Percentiles rank a stretch among this genome's conserved stretches.
These are phyloP conservation scores for Pyxicephalus adspersus DNA, from an alignment of 2,113 vertebrate species.

Conservation along the genomic window DNA sequence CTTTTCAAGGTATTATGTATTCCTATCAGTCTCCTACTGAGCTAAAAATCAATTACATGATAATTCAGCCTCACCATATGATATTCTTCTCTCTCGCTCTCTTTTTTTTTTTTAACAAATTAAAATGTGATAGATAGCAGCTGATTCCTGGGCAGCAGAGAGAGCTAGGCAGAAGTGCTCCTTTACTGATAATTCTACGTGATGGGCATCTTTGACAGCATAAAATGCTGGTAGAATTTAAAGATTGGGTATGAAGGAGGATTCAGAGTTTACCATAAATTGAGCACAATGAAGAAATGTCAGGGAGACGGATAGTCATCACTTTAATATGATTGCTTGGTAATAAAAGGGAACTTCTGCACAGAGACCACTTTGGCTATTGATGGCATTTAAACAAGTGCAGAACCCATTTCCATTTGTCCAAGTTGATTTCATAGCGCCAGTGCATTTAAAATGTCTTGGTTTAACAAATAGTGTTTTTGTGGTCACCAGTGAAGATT, in stretches of 20 bases:
- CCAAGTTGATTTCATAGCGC: background rate
- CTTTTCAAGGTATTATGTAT: conserved; percentile 36
- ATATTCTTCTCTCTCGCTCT: background rate
- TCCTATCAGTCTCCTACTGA: conserved; percentile 29
- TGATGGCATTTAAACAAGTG: background rate
- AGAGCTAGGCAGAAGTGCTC: conserved; percentile 8
- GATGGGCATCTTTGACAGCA: background rate
- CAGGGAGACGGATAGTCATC: background rate
- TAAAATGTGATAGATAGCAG: conserved; percentile 11
- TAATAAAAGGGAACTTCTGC: background rate
- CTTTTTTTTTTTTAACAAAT: conserved; percentile 30
- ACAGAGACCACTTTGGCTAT: background rate
- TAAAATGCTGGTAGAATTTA: background rate
- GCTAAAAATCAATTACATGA: conserved; percentile 38
- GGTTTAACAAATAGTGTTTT: background rate
- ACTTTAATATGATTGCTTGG: conserved; percentile 2
- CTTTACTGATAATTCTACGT: conserved; percentile 33
- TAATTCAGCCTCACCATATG: conserved; percentile 4
- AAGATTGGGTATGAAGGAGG: background rate
- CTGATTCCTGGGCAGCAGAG: background rate
- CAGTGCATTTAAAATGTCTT: background rate
- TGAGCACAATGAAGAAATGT: conserved; percentile 13
- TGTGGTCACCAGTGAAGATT: too few species aligned
- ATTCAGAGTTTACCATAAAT: background rate
- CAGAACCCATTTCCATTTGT: background rate